A percentile compares a stretch with the other conserved stretches of the same genome.
Evolutionary conservation across 1,140 invertebrate genomes (phyloP).

Genomic region (Heliconius nattereri): DNA sequence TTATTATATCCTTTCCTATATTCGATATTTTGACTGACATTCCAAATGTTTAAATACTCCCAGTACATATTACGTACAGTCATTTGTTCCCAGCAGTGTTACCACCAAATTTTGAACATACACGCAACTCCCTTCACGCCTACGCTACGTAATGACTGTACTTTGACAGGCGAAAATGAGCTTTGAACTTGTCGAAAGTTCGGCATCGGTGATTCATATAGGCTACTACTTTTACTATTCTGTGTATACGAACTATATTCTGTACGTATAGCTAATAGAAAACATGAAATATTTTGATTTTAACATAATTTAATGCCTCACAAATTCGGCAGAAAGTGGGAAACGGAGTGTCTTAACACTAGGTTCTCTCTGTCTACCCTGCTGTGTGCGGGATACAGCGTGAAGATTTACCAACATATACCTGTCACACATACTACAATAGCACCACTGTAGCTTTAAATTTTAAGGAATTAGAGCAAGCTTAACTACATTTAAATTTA

Average conservation of each 20-base stretch:
- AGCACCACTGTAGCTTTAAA: too few relatives aligned
- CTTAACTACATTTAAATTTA: too few relatives aligned
- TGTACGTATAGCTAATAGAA: not conserved
- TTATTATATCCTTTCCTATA: not conserved
- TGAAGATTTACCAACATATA: too few relatives aligned
- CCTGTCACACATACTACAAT: too few relatives aligned
- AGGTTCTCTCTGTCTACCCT: too few relatives aligned
- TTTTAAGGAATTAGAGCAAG: too few relatives aligned
- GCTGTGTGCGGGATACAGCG: too few relatives aligned
- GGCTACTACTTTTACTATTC: not conserved
- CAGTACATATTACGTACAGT: not conserved
- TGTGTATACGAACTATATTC: not conserved
- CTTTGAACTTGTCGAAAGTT: conserved; percentile 31
- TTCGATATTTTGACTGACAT: not conserved
- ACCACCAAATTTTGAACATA: conserved; percentile 33
- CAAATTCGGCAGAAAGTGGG: too few relatives aligned
- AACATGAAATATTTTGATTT: not conserved
- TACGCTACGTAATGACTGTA: conserved; percentile 37
- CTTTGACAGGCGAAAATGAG: conserved; percentile 44
- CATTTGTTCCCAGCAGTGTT: conserved; percentile 19
- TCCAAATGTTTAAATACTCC: not conserved
- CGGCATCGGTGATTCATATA: conserved; percentile 33
- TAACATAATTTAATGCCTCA: too few relatives aligned
- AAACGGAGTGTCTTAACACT: too few relatives aligned
- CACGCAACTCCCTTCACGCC: conserved; percentile 41